A percentile compares a stretch with the other conserved stretches of the same genome.
phyloP scores from a whole-genome alignment of 2,888 invertebrate species.

The Odontothrips loti region DNA sequence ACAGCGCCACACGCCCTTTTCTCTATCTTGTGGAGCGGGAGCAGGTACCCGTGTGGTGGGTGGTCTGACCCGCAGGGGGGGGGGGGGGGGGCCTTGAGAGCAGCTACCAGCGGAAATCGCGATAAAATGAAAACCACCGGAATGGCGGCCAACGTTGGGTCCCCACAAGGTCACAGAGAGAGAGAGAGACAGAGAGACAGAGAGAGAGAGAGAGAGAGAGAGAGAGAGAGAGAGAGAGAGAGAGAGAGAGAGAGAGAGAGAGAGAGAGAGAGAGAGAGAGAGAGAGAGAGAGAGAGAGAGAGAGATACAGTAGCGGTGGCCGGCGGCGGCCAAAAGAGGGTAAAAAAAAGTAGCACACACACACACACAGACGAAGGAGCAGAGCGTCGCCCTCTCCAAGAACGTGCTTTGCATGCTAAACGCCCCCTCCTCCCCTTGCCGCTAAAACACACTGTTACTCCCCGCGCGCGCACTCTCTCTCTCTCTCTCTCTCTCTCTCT shows the following conservation, averaged over 20 bases:
- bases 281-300: background rate
- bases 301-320: background rate
- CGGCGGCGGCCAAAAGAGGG: no score
- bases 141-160: background rate
- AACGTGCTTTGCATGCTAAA: constrained; percentile 22
- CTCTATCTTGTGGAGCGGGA: no score
- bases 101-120: background rate
- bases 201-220: background rate
- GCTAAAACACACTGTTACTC: constrained; percentile 4
- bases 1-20: no score
- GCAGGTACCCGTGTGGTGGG: no score
- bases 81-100: background rate
- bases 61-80: background rate
- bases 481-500: no score
- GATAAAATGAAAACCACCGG: constrained; percentile 23
- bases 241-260: no score
- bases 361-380: background rate
- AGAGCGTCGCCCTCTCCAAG: background rate
- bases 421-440: background rate
- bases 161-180: background rate
- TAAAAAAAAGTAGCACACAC: background rate
- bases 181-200: background rate
- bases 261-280: background rate
- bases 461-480: background rate
- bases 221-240: background rate